Evolutionary conservation across 1,140 invertebrate genomes (phyloP).

Genomic region (Lanistes nyassanus): DNA sequence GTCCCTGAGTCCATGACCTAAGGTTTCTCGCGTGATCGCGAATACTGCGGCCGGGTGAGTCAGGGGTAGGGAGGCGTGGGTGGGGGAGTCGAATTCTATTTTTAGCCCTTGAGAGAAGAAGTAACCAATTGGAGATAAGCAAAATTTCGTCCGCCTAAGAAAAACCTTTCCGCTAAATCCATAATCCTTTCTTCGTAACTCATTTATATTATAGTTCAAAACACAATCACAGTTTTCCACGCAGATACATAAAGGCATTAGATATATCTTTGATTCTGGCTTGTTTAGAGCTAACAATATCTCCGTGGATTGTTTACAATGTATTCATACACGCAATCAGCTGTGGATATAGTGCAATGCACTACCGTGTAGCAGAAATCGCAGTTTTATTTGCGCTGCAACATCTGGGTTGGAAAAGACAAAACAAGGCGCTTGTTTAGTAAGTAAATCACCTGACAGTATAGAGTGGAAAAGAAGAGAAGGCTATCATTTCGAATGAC

Average conservation of each 20-base stretch:
- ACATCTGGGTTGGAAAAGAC: not conserved
- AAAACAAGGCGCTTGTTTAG: not conserved
- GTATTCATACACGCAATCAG: constrained; percentile 16
- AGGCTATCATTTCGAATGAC: not conserved
- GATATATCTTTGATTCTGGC: no score
- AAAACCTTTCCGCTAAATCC: not conserved
- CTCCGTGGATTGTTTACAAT: constrained; percentile 8
- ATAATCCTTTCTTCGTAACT: not conserved
- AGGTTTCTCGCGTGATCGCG: no score
- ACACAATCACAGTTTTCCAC: not conserved
- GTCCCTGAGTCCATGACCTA: no score
- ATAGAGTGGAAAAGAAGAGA: not conserved
- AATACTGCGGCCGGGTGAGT: no score
- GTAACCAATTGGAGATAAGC: no score
- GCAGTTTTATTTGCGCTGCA: not conserved
- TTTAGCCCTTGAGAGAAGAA: no score
- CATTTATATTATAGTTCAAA: not conserved
- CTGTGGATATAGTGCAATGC: not conserved
- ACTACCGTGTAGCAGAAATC: constrained; percentile 1
- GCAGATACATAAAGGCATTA: not conserved
- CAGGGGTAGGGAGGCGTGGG: no score
- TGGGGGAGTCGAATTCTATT: no score
- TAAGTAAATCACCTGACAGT: not conserved
- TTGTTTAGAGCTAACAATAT: not conserved
- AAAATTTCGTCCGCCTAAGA: not conserved